Evolutionary conservation across 2,797 vertebrate genomes (phyloP).

Genomic region (Neosilurus hyrtlii): DNA sequence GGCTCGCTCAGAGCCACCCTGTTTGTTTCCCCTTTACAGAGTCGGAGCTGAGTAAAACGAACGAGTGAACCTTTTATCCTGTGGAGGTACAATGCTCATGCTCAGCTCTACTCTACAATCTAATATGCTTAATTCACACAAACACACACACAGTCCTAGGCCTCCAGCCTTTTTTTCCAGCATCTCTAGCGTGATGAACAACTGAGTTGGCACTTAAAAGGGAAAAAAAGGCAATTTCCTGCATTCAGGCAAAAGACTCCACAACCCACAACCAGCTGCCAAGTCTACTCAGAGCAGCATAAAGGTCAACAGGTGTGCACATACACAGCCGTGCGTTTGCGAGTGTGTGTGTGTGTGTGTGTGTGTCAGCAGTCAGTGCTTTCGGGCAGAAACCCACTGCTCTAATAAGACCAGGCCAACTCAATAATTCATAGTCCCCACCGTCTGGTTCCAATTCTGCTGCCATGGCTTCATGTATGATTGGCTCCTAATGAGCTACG

Average conservation of each 20-base stretch:
- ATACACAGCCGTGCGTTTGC: slow-evolving; percentile 29
- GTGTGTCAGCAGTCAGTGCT: slow-evolving; percentile 53
- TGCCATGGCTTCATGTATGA: slow-evolving; percentile 72
- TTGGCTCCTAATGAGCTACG: slow-evolving; percentile 76
- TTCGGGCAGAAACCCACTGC: slow-evolving; percentile 65
- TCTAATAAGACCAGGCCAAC: slow-evolving; percentile 70
- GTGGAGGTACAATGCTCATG: too few species aligned
- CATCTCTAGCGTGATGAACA: slow-evolving; percentile 28
- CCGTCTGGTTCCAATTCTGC: slow-evolving; percentile 59
- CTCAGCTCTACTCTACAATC: too few species aligned
- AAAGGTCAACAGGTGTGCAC: slow-evolving; percentile 45
- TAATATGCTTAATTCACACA: too few species aligned
- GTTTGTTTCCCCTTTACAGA: too few species aligned
- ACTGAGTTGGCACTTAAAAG: slow-evolving; percentile 28
- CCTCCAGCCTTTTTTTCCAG: slow-evolving; percentile 14
- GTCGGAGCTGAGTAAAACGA: too few species aligned
- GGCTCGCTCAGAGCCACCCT: too few species aligned
- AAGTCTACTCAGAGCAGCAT: slow-evolving; percentile 27
- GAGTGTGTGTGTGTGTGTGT: slow-evolving; percentile 32
- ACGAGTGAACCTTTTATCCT: too few species aligned
- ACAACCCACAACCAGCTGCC: slow-evolving; percentile 36
- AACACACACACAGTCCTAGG: background rate
- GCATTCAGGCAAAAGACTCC: slow-evolving; percentile 18
- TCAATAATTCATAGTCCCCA: slow-evolving; percentile 75
- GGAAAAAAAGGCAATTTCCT: slow-evolving; percentile 18